These are phyloP conservation scores for Sebastolobus alascanus DNA, from an alignment of 2,797 vertebrate genomes.

Conservation along the genomic window DNA sequence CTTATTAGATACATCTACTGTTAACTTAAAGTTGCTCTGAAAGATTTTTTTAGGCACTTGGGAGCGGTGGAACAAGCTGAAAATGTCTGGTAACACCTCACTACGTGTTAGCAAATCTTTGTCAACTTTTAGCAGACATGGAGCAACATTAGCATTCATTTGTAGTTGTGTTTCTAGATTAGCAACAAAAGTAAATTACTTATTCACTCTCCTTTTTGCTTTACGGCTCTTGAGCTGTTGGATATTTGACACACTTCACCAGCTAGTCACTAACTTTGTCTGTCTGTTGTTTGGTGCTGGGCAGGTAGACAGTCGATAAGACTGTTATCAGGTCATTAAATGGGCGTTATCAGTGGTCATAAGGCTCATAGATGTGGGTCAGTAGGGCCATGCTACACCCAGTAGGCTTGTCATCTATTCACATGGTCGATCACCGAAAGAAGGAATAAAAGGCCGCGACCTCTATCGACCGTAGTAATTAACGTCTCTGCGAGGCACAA, in stretches of 20 bases:
- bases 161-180: neutral
- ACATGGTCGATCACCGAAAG: too few relatives aligned
- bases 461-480: too few relatives aligned
- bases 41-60: neutral
- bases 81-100: neutral
- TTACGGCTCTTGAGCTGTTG: neutral
- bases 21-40: slow-evolving; percentile 1
- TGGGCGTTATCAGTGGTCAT: too few relatives aligned
- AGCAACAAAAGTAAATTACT: neutral
- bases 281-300: neutral
- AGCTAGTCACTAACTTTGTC: neutral
- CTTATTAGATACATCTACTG: neutral
- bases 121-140: neutral
- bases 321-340: too few relatives aligned
- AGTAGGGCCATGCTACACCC: too few relatives aligned
- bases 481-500: too few relatives aligned
- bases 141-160: neutral
- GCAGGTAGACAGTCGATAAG: neutral
- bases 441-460: too few relatives aligned
- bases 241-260: neutral
- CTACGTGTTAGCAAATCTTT: neutral
- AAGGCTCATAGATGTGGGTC: too few relatives aligned
- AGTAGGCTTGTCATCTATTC: too few relatives aligned
- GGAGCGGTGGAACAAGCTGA: neutral
- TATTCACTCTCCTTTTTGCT: neutral